Evolutionary conservation across 2,113 vertebrate species (phyloP).

Genomic region (Phylloscopus trochiloides): DNA sequence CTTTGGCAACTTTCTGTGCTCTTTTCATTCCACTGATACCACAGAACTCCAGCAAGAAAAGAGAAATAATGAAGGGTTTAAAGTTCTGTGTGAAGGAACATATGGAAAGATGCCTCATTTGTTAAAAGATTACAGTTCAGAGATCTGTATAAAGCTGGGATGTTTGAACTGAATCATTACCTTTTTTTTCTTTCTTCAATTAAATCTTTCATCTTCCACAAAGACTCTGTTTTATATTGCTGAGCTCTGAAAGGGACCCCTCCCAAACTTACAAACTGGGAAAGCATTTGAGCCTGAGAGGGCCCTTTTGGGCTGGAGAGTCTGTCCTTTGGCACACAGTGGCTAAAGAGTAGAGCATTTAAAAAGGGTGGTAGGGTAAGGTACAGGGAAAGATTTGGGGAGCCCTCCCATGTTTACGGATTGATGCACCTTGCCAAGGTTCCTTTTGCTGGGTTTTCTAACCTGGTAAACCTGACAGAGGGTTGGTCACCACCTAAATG

Average conservation of each 20-base stretch:
- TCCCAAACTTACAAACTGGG: not conserved
- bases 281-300: not conserved
- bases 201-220: not conserved
- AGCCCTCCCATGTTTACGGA: not conserved
- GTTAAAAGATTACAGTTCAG: not conserved
- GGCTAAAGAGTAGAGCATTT: not conserved
- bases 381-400: not conserved
- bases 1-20: not conserved
- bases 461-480: not conserved
- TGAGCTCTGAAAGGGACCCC: not conserved
- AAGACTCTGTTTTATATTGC: not conserved
- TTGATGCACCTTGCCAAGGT: too few species aligned
- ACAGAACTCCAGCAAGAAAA: not conserved
- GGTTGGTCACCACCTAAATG: not conserved
- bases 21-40: not conserved
- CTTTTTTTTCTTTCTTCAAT: not conserved
- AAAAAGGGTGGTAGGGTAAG: not conserved
- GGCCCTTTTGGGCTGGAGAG: not conserved
- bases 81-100: not conserved
- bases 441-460: not conserved
- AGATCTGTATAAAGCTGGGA: not conserved
- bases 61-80: not conserved
- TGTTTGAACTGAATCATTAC: not conserved
- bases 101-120: not conserved
- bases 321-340: not conserved